Conservation (phyloP, 2,113 vertebrate genomes). For the Conger conger region DNA sequence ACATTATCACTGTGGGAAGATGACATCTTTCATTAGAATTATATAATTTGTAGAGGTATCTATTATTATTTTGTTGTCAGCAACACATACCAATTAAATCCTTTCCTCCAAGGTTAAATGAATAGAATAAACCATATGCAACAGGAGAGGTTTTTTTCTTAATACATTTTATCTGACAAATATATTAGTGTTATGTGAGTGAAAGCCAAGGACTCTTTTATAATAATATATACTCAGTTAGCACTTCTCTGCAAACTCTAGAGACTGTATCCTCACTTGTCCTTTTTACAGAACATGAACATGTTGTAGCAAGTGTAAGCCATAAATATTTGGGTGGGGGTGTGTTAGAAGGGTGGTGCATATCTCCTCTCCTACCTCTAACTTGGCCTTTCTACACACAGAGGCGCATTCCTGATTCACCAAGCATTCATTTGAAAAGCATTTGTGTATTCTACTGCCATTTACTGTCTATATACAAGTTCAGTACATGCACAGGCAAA, state of each 20-base stretch:
- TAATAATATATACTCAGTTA: too few relatives aligned
- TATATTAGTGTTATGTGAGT: too few relatives aligned
- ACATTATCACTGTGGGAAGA: too few relatives aligned
- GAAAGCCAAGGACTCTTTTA: too few relatives aligned
- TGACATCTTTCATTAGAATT: too few relatives aligned
- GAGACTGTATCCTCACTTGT: background rate
- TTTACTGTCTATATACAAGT: background rate
- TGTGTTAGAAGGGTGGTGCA: background rate
- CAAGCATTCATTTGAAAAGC: conserved; percentile 13
- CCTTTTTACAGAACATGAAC: background rate
- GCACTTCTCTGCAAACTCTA: too few relatives aligned
- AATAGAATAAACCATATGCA: background rate
- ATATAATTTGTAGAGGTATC: too few relatives aligned
- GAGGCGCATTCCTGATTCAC: background rate
- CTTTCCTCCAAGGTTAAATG: background rate
- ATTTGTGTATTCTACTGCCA: background rate
- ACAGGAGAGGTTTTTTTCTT: background rate
- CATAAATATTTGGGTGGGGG: background rate
- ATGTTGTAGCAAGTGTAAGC: background rate
- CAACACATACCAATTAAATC: background rate
- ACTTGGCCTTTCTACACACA: background rate
- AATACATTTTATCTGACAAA: background rate
- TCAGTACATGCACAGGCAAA: background rate
- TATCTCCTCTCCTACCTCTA: background rate
- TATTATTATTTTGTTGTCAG: background rate